Base-by-base conservation (phyloP, 2,113 vertebrate species). In the Lophura nycthemera region DNA sequence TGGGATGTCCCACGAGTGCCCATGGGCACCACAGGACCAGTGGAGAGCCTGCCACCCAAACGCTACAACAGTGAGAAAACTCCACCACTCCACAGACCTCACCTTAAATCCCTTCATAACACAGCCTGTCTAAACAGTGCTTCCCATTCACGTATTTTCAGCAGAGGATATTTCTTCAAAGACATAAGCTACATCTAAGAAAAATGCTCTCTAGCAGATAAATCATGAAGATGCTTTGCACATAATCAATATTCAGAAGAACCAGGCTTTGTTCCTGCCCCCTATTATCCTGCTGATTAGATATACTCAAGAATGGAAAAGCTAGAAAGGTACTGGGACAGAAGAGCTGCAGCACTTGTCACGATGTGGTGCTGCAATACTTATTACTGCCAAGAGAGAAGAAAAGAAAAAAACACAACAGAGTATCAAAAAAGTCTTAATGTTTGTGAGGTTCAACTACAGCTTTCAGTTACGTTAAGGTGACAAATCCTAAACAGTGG, bases 401-500 rank as follows among this genome's bases (percentile, higher is more conserved):
- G 91, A 84, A 96, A 96, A 45, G 13, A 16, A 54, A 10, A 54
- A 30, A 29, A 16, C 76, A 84, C 75, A 95, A 88, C 14, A 8
- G 11, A 34, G 11, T 17, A 54, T 45, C 6, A 73, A 61, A 18
- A 54, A 65, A 2, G 65, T 11, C 67, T 42, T 88, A 76, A 82
- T 38, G 8, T 34, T 92, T 92, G 61, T 10, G 5, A 88, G 34
- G 42, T 81, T 91, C 95, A 94, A 94, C 74, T 69, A 81, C 72
- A 94, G 92, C 88, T 82, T 96, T 87, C 71, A 80, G 74, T 95
- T 94, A 95, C 92, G 87, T 92, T 96, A 91, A 96, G 83, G 91
- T 97, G 96, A 94, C 78, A 96, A 95, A 91, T 96, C 93, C 95
- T 90, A 97, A 97, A 96, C 95, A 89, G 96, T 95, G 69, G 97